Base-by-base conservation (phyloP, 1,140 invertebrate genomes). In the Anoplophora glabripennis region DNA sequence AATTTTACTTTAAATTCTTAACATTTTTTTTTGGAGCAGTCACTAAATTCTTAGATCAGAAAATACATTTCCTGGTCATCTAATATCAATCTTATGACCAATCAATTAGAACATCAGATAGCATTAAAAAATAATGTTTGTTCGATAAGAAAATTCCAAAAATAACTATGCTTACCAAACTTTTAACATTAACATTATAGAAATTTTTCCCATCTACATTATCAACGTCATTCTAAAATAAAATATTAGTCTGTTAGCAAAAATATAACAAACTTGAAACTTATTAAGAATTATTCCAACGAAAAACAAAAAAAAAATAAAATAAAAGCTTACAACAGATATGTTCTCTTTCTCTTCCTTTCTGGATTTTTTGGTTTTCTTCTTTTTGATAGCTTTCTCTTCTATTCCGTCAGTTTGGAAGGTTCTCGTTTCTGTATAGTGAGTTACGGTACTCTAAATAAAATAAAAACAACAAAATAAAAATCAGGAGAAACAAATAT, bases 311-410 rank as follows among this genome's bases (percentile, higher is more conserved):
- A 46, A 37, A 42, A 28, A 55, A 67, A 61, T 38, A 60, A 55
- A 33, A 57, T n/a, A n/a, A 58, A 65, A 66, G 80, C 81, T 83
- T 72, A 84, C 83, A 76, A 84, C 81, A 60, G 83, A 84, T 65
- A 84, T 83, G 63, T 83, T 84, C 67, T 84, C 83, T 74, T 83
- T 83, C 68, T 83, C 81, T 54, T 81, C 80, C 65, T 81, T 83
- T 68, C 82, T 80, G 55, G 79, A 81, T 72, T 84, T 84, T 75
- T 83, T 83, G 48, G 77, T 78, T 61, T 82, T 83, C 75, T 84
- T 84, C 71, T 79, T 82, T 61, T 74, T 75, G 42, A 74, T 56
- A 9, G 60, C 60, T 48, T 63, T 67, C 40, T 71, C 66, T 12
- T 57, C 66, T 3, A 59, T 45, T 12, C 51, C 49, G 35, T 57